Evolutionary conservation across 2,888 invertebrate species (phyloP), one percentile per base, ranked within the genome.

Genomic region (Orthonevra nobilis): DNA sequence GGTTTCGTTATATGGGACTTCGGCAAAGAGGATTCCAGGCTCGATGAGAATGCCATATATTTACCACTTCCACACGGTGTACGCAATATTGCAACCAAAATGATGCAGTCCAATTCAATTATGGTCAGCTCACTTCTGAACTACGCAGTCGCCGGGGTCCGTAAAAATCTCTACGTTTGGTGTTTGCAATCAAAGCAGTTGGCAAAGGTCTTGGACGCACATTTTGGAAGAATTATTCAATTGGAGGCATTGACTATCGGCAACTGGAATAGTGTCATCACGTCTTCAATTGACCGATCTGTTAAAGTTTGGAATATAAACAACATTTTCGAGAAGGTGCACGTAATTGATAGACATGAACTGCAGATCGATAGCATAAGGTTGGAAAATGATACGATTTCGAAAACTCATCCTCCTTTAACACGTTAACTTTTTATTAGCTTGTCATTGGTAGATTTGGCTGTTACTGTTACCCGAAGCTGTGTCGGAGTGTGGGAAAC

Each of bases 261-360:
- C 0, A 93, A 94, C 81, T 97, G 97, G 97, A 97, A 97, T 87
- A 96, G 95, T 87, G 94, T 98, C 3, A 96, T 99, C 46, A 98
- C 99, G 0, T 97, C 98, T 0, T 98, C 98, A 0, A 97, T 99
- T 48, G 99, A 99, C 88, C 92, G 98, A 73, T 97, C 97, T 0
- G 98, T 99, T 4, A 99, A 99, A 91, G 97, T 98, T 2, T 99
- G 99, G 99, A 99, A 99, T 87, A 97, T 99, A 64, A 97, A 98
- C 88, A 99, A 99, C 87, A 98, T 99, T 82, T 97, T 98, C 85
- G 98, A 99, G 86, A 97, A 98, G 88, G 97, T 98, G 0, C 97
- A 97, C 86, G 96, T 96, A 34, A 97, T 99, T 81, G 97, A 98
- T 85, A 90, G 98, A 5, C 97, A 98, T 86, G 99, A 99, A 86